These are phyloP conservation scores for Meandrina meandrites DNA, from an alignment of 92 coral and sea anemone species.

Conservation along the genomic window DNA sequence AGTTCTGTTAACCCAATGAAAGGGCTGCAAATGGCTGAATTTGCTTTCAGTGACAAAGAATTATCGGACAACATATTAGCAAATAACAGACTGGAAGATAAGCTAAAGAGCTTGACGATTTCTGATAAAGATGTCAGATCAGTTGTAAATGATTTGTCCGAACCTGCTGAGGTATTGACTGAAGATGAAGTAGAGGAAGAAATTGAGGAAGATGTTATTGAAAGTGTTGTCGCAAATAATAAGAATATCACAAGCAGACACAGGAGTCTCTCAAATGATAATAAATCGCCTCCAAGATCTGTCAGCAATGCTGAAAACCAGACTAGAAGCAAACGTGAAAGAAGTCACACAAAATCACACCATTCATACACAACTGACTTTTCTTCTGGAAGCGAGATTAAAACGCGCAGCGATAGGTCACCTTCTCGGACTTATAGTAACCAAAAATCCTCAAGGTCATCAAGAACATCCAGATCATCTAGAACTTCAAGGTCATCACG, in stretches of 20 bases:
- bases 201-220: constrained; percentile 78
- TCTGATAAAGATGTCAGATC: constrained; percentile 73
- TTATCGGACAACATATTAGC: constrained; percentile 19
- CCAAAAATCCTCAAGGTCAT: constrained; percentile 32
- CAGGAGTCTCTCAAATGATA: neutral
- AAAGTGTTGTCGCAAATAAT: constrained; percentile 17
- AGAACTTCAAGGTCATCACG: constrained; percentile 53
- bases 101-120: constrained; percentile 49
- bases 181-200: constrained; percentile 90
- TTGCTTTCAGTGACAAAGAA: constrained; percentile 69
- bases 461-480: constrained; percentile 36
- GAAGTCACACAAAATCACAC: constrained; percentile 7
- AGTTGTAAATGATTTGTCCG: constrained; percentile 64
- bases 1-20: constrained; percentile 81
- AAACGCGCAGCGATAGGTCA: constrained; percentile 43
- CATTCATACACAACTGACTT: constrained; percentile 56
- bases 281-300: constrained; percentile 6
- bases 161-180: constrained; percentile 74
- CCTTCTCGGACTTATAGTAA: constrained; percentile 54
- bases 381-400: constrained; percentile 62
- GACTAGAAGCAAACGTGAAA: constrained; percentile 11
- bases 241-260: constrained; percentile 1
- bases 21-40: constrained; percentile 84
- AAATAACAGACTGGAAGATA: constrained; percentile 50
- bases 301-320: constrained; percentile 33